These are phyloP conservation scores for Amphiprion clarkii DNA, from an alignment of 2,797 vertebrate species.

Conservation along the genomic window DNA sequence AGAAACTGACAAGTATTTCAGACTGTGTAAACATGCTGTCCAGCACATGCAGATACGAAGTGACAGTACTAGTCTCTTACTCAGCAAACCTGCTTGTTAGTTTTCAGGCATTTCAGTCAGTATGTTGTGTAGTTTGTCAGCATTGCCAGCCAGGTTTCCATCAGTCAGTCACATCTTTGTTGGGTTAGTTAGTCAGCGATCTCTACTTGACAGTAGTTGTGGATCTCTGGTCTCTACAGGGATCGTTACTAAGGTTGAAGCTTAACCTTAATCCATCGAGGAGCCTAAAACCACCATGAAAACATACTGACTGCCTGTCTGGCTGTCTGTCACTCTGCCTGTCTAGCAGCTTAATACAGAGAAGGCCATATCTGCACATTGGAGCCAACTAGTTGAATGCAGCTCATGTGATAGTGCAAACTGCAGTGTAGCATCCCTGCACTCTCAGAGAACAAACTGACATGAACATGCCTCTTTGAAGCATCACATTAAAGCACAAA, in stretches of 20 bases:
- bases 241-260: constrained; percentile 22
- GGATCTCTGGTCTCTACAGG: constrained; percentile 19
- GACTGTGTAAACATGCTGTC: constrained; percentile 30
- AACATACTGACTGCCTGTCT: constrained; percentile 8
- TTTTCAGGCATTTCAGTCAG: constrained; percentile 17
- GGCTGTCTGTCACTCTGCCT: neutral
- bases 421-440: constrained; percentile 2
- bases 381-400: constrained; percentile 34
- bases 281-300: constrained; percentile 39
- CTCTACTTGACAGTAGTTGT: constrained; percentile 16
- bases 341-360: constrained; percentile 29
- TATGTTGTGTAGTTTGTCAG: constrained; percentile 7
- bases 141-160: constrained; percentile 10
- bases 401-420: constrained; percentile 35
- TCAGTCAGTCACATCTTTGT: constrained; percentile 29
- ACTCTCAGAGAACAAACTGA: constrained; percentile 6
- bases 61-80: constrained; percentile 7
- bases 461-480: neutral
- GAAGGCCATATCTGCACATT: neutral
- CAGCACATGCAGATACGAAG: constrained; percentile 28
- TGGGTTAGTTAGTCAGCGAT: constrained; percentile 20
- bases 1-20: constrained; percentile 22
- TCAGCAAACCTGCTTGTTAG: constrained; percentile 35
- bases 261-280: constrained; percentile 53
- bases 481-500: constrained; percentile 3